Conservation (phyloP, 2,888 invertebrate species). For the Caenorhabditis japonica region DNA sequence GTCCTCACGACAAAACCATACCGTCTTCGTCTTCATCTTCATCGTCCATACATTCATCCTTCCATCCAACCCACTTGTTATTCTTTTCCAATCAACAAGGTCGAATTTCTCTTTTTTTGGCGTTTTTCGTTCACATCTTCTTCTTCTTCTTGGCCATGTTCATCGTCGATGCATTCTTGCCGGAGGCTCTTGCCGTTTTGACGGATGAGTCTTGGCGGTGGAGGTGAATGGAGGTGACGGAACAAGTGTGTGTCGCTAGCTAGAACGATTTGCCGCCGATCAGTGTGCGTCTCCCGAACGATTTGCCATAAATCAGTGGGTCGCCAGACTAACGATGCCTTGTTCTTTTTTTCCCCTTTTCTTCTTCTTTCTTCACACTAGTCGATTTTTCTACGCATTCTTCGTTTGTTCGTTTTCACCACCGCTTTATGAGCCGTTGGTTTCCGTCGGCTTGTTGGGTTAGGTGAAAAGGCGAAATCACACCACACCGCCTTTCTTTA, state of each 20-base stretch:
- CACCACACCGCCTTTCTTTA: slow-evolving; percentile 8
- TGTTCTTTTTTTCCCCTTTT: slow-evolving; percentile 20
- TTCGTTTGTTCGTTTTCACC: slow-evolving; percentile 12
- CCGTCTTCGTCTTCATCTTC: slow-evolving; percentile 16
- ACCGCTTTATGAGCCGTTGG: slow-evolving; percentile 17
- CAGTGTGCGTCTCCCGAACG: slow-evolving; percentile 43
- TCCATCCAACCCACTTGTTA: slow-evolving; percentile 36
- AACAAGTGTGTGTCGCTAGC: slow-evolving; percentile 5
- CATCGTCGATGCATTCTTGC: background rate
- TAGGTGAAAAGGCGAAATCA: background rate
- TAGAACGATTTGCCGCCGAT: slow-evolving; percentile 38
- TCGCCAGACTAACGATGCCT: slow-evolving; percentile 32
- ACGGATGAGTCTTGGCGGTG: too few relatives aligned
- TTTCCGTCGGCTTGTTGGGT: background rate
- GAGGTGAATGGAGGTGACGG: slow-evolving; percentile 8
- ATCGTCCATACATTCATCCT: too few relatives aligned
- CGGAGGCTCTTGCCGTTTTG: background rate
- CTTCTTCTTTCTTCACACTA: slow-evolving; percentile 8
- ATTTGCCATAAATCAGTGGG: slow-evolving; percentile 51
- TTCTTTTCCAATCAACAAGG: slow-evolving; percentile 45
- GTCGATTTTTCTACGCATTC: too few relatives aligned
- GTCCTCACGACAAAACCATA: slow-evolving; percentile 25
- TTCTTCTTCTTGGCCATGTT: background rate
- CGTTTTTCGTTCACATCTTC: slow-evolving; percentile 19
- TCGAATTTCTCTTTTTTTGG: slow-evolving; percentile 37